Evolutionary conservation across 2,888 invertebrate genomes (phyloP), one percentile per base, ranked within the genome.

Genomic region (Trimorus sp.): DNA sequence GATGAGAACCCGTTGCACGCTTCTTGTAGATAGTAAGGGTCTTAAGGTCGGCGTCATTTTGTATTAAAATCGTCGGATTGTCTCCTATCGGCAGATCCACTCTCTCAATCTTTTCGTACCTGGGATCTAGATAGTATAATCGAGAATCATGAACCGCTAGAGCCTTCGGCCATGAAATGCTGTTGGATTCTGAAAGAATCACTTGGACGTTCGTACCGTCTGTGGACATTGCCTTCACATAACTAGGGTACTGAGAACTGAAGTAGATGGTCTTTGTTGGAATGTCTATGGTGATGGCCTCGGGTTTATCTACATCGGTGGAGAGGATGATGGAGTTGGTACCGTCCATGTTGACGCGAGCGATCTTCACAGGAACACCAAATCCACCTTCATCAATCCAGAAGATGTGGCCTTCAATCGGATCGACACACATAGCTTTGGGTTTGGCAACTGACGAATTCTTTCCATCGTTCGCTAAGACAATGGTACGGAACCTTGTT

Each of bases 331-430:
- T 91, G 0, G 98, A 93, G 86, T 96, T 95, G 12, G 95, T 94
- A 0, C 99, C 99, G 90, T 98, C 98, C 97, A 99, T 98, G 89
- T 97, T 97, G 0, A 97, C 97, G 86, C 95, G 96, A 0, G 95
- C 97, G 40, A 99, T 95, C 92, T 99, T 99, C 0, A 96, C 94
- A 0, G 97, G 97, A 0, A 98, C 96, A 1, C 97, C 97, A 80
- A 93, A 95, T 8, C 98, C 98, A 9, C 99, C 99, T 85, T 97
- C 97, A 89, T 99, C 99, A 9, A 98, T 94, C 99, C 99, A 99
- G 92, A 97, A 99, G 38, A 92, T 93, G 90, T 92, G 96, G 93
- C 99, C 99, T 87, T 97, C 96, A n/a, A 94, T 94, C 0, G 99
- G 98, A 92, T 99, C 98, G 42, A 99, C 93, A 73, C 96, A 97